Conservation (phyloP, 2,113 vertebrate genomes). For the Tauraco erythrolophus region DNA sequence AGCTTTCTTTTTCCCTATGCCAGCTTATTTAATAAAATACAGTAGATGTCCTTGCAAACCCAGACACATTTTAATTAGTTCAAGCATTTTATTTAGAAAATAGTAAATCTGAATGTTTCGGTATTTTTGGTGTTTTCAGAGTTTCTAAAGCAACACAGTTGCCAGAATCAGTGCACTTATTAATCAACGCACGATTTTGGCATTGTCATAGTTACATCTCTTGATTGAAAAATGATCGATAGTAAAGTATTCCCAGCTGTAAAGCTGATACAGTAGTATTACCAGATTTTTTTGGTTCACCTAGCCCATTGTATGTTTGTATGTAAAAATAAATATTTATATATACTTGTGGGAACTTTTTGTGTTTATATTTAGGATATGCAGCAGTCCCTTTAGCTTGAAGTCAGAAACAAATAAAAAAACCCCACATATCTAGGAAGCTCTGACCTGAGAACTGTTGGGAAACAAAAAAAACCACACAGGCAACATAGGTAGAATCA, state of each 20-base stretch:
- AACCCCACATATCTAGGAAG: not conserved
- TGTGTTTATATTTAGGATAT: not conserved
- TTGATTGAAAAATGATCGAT: not conserved
- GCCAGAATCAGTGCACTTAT: not conserved
- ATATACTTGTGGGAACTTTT: not conserved
- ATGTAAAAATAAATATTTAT: not conserved
- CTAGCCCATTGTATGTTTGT: not conserved
- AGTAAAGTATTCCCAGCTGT: not conserved
- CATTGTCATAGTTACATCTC: not conserved
- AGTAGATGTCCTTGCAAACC: not conserved
- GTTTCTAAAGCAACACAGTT: not conserved
- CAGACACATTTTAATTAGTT: not conserved
- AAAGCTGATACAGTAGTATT: not conserved
- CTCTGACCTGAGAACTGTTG: not conserved
- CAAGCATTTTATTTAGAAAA: not conserved
- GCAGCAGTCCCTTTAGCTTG: not conserved
- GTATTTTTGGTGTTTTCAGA: not conserved
- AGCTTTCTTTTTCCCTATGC: not conserved
- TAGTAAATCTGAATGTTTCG: not conserved
- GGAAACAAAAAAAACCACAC: too few species aligned
- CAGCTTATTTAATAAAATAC: not conserved
- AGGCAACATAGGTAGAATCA: rapidly evolving
- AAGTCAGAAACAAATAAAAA: not conserved
- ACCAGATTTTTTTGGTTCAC: not conserved
- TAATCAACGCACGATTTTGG: not conserved